Evolutionary conservation across 1,140 invertebrate genomes (phyloP), one percentile per base, ranked within the genome.

Genomic region (Pissodes strobi): DNA sequence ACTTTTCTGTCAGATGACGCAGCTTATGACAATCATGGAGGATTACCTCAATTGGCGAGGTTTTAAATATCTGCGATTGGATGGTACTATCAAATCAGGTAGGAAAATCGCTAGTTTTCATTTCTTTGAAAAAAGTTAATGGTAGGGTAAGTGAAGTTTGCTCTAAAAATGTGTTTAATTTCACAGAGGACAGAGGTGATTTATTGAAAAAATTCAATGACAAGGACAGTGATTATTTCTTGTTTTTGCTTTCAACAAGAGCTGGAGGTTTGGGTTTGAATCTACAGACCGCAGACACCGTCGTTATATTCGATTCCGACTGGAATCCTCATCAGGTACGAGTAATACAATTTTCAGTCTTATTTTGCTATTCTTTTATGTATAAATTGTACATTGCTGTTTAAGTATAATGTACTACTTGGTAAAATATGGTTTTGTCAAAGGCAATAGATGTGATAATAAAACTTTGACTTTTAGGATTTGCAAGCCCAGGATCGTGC

Each of bases 1-100:
- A 51, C 87, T 99, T 30, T 99, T 99, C 83, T 99, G 95, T 88
- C 97, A 99, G 83, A 99, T 99, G 97, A 99, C 97, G 0, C 92
- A 96, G 71, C 86, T 97, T n/a, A 99, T 99, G 96, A 98, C 93
- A 13, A 98, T 99, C 69, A 94, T 99, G 85, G 97, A 99, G 78
- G 97, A 99, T 80, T 99, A 98, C 79, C 84, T 99, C 18, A 87
- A 90, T 38, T 97, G 90, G 87, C 86, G 92, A 72, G 88, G 88
- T 69, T 92, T 90, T 74, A 84, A 84, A 68, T 88, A 88, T 74
- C 73, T 90, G 2, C 78, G 88, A 67, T 82, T 99, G 53, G 96
- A 99, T 79, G 97, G 97, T 74, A 96, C 94, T 68, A 99, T 97
- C 0, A 99, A 99, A 81, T 91, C 95, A 2, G 59, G 58, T 60